Percentiles rank a stretch among this genome's conserved stretches.
phyloP scores from a whole-genome alignment of 2,113 vertebrate genomes.

The Gadus chalcogrammus region DNA sequence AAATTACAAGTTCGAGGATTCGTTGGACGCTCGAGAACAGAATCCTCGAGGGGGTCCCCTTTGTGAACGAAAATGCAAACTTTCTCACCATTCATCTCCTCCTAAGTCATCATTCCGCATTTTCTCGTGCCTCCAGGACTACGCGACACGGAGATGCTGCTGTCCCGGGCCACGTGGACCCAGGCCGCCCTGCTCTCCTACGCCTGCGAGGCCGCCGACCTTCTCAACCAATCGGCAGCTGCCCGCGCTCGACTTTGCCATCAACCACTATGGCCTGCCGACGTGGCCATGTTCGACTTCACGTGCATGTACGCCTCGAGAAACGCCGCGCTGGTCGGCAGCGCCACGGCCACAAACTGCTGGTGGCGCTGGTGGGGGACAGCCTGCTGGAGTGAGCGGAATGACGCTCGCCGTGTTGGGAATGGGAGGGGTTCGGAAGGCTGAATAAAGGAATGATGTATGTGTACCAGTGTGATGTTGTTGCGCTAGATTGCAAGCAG shows the following conservation, averaged over 20 bases:
- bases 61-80: too few species aligned
- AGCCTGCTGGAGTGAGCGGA: conserved; percentile 87
- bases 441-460: not conserved
- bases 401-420: not conserved
- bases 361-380: conserved; percentile 93
- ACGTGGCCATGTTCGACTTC: conserved; percentile 99
- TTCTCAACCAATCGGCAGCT: conserved; percentile 97
- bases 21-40: too few species aligned
- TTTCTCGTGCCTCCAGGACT: conserved; percentile 75
- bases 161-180: conserved; percentile 92
- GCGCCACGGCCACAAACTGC: conserved; percentile 83
- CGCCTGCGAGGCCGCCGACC: conserved; percentile 87
- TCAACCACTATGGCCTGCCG: conserved; percentile 97
- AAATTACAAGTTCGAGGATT: too few species aligned
- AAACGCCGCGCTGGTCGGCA: conserved; percentile 93
- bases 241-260: conserved; percentile 91
- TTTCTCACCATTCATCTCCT: too few species aligned
- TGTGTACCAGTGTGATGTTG: too few species aligned
- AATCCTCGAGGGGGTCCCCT: too few species aligned
- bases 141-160: conserved; percentile 86
- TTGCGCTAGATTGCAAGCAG: too few species aligned
- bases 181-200: conserved; percentile 91
- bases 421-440: not conserved
- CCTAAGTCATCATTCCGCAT: too few species aligned
- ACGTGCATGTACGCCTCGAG: conserved; percentile 98